phyloP scores from a whole-genome alignment of 2,888 invertebrate genomes.

The Synanthedon formicaeformis region DNA sequence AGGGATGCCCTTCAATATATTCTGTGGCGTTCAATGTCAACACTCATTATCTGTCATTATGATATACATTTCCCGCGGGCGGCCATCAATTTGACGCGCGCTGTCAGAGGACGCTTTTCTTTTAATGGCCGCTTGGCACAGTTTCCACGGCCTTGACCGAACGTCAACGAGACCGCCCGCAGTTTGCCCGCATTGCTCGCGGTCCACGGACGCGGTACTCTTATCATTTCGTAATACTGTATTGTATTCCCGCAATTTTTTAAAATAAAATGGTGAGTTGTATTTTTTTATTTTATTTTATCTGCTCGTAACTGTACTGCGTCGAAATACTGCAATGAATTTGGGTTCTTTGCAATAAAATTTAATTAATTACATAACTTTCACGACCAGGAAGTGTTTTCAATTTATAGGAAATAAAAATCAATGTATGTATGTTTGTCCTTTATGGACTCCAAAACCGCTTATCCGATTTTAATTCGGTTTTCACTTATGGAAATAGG shows the following conservation, averaged over 20 bases:
- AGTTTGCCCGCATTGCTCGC: slow-evolving; percentile 48
- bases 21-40: slow-evolving; percentile 1
- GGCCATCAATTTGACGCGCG: slow-evolving; percentile 42
- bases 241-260: slow-evolving; percentile 27
- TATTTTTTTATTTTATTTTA: not conserved
- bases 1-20: not conserved
- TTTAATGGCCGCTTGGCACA: slow-evolving; percentile 48
- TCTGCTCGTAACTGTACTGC: too few species aligned
- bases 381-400: too few species aligned
- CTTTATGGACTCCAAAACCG: too few species aligned
- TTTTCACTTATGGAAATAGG: too few species aligned
- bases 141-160: slow-evolving; percentile 60
- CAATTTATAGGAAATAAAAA: too few species aligned
- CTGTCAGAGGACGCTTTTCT: slow-evolving; percentile 25
- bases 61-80: slow-evolving; percentile 16
- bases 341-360: too few species aligned
- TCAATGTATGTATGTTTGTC: too few species aligned
- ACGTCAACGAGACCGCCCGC: slow-evolving; percentile 23
- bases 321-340: too few species aligned
- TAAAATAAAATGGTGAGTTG: slow-evolving; percentile 49
- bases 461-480: too few species aligned
- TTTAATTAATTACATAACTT: too few species aligned
- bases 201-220: slow-evolving; percentile 19
- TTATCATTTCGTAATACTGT: slow-evolving; percentile 6
- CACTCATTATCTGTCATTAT: not conserved